phyloP scores from a whole-genome alignment of 1,140 invertebrate species.

The Aphelenchoides fujianensis region DNA sequence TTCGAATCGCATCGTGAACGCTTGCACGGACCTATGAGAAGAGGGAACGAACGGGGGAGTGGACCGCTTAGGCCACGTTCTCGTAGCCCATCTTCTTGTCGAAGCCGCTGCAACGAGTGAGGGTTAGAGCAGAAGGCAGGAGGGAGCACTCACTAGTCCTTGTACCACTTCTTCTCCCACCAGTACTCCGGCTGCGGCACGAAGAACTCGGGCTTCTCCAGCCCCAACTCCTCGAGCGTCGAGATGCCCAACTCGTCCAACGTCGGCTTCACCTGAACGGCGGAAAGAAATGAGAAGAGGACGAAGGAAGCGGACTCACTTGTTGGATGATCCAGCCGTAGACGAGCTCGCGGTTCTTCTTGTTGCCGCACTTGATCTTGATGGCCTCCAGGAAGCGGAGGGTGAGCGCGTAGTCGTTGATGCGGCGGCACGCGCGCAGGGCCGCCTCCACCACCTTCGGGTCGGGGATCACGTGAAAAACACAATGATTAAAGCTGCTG shows the following conservation, averaged over 20 bases:
- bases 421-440: slow-evolving; percentile 81
- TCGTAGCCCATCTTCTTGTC: slow-evolving; percentile 59
- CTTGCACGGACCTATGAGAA: background rate
- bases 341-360: slow-evolving; percentile 63
- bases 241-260: slow-evolving; percentile 86
- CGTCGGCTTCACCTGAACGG: slow-evolving; percentile 70
- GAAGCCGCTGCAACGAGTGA: no score
- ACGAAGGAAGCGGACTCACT: slow-evolving; percentile 36
- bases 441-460: slow-evolving; percentile 85
- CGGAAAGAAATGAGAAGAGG: background rate
- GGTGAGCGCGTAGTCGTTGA: slow-evolving; percentile 89
- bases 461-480: slow-evolving; percentile 93
- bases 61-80: slow-evolving; percentile 35
- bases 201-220: slow-evolving; percentile 88
- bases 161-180: slow-evolving; percentile 61
- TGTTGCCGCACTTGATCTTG: slow-evolving; percentile 80
- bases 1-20: background rate
- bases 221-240: slow-evolving; percentile 90
- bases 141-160: no score
- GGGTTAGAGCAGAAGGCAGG: no score
- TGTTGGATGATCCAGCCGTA: slow-evolving; percentile 58
- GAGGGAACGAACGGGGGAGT: background rate
- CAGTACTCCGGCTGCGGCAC: slow-evolving; percentile 59
- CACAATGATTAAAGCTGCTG: no score
- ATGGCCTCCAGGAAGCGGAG: slow-evolving; percentile 86